Base-by-base conservation (phyloP, 2,888 invertebrate genomes). In the Athrips mouffetella region DNA sequence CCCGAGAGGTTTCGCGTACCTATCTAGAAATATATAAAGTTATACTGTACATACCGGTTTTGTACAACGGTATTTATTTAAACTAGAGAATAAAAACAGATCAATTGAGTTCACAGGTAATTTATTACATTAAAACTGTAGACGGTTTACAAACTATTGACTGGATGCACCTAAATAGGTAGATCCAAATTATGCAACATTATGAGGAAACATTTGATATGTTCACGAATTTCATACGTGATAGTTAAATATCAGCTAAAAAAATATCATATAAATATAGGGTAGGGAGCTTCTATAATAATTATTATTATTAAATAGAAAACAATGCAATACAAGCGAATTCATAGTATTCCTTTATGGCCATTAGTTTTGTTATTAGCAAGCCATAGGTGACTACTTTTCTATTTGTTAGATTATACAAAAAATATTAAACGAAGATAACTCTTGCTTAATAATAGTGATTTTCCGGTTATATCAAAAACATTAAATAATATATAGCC, bases 351-450 rank as follows among this genome's bases (percentile, higher is more conserved):
- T 76, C 68, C 30, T 74, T 74, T 75, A 80, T 80, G 87, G 87
- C 85, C 69, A 83, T 87, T 83, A 86, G 79, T 84, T 76, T 71
- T 80, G 87, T 88, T 88, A 88, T 86, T 87, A 51, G 87, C 87
- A 88, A 87, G 87, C 87, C 87, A 81, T 83, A 77, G 77, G 69
- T 80, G 74, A 72, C 79, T 84, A 85, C 63, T 67, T 65, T 59
- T 62, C 83, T 86, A 87, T 80, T n/a, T 81, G 86, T 87, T 87
- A 87, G 83, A 80, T 70, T 71, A 81, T 78, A 79, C 72, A 80
- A 81, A 78, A 77, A 70, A 69, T 78, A 70, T 79, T 78, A 78
- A 76, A 76, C 70, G 75, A 76, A 74, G 70, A 75, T 76, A 76
- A 75, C 68, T 77, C 76, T 72, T 74, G 73, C 69, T 72, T 70